Conservation (phyloP, 2,888 invertebrate genomes). For the Xylocampa areola region DNA sequence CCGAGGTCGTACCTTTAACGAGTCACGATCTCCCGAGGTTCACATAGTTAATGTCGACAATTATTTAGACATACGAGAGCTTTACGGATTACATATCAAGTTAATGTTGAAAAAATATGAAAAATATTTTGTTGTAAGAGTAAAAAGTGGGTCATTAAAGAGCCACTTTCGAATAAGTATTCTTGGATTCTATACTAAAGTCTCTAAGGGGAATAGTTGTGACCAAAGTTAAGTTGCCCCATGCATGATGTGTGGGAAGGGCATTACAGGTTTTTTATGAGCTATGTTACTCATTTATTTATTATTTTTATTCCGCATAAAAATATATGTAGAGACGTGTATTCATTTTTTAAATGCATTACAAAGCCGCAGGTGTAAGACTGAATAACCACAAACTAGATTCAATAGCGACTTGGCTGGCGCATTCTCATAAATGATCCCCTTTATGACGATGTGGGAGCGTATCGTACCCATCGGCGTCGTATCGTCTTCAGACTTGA, state of each 20-base stretch:
- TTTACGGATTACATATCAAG: constrained; percentile 2
- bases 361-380: constrained; percentile 11
- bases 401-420: constrained; percentile 46
- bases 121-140: neutral
- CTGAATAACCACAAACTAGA: constrained; percentile 44
- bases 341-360: constrained; percentile 35
- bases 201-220: too few relatives aligned
- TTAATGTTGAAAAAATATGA: constrained; percentile 1
- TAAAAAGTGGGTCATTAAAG: too few relatives aligned
- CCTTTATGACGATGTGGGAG: constrained; percentile 35
- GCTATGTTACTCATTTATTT: too few relatives aligned
- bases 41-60: constrained; percentile 14
- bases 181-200: too few relatives aligned
- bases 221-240: too few relatives aligned
- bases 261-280: too few relatives aligned
- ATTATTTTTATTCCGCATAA: too few relatives aligned
- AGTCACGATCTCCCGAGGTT: neutral
- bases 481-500: constrained; percentile 33
- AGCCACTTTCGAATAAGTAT: too few relatives aligned
- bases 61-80: constrained; percentile 23
- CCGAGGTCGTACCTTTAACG: constrained; percentile 15
- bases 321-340: constrained; percentile 25
- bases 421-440: constrained; percentile 40
- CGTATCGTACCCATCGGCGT: constrained; percentile 10
- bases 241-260: too few relatives aligned